phyloP scores from a whole-genome alignment of 2,113 vertebrate species.

The Geococcyx californianus region DNA sequence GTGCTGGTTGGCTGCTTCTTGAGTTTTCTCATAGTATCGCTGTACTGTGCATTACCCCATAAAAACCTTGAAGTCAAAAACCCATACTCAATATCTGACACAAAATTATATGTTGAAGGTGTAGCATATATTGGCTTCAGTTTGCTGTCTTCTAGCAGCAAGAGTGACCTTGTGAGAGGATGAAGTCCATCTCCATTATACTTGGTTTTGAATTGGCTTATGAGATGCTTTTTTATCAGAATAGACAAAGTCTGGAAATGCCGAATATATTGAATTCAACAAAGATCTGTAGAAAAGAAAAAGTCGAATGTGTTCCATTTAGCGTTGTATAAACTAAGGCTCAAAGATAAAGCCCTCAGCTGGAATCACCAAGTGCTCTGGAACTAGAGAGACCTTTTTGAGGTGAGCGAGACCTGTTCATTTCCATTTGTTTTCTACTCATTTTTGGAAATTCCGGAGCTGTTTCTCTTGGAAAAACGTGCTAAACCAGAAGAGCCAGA shows the following conservation, averaged over 20 bases:
- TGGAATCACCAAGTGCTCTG: too few species aligned
- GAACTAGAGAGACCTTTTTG: too few species aligned
- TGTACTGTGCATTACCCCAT: neutral
- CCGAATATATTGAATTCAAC: neutral
- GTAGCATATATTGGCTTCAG: neutral
- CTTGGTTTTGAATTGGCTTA: neutral
- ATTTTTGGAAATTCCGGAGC: too few species aligned
- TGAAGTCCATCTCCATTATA: neutral
- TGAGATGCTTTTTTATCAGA: neutral
- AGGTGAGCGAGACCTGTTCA: too few species aligned
- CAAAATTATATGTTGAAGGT: neutral
- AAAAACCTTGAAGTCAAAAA: neutral
- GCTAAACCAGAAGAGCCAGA: too few species aligned
- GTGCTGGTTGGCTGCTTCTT: neutral
- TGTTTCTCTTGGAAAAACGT: too few species aligned
- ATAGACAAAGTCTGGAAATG: neutral
- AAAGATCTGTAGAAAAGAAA: neutral
- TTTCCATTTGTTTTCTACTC: too few species aligned
- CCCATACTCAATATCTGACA: too few species aligned
- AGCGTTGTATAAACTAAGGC: neutral
- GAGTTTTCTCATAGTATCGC: neutral
- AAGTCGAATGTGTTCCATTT: neutral
- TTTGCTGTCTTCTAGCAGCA: neutral
- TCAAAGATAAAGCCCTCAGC: too few species aligned
- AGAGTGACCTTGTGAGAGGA: neutral